Evolutionary conservation across 2,888 invertebrate species (phyloP).

Genomic region (Cylloceria caligata): DNA sequence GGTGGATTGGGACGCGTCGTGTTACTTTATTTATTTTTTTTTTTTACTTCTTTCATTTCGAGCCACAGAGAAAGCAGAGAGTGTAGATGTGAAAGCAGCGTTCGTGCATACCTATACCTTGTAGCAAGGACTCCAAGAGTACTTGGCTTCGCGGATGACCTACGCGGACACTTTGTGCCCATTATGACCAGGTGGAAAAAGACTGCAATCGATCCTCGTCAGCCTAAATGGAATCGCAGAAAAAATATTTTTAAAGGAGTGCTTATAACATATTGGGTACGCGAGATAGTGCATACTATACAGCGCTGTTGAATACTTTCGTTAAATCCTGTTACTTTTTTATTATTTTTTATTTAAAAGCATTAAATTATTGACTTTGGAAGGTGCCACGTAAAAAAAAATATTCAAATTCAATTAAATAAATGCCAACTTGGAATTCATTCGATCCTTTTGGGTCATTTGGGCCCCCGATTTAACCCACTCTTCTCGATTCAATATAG

Average conservation of each 20-base stretch:
- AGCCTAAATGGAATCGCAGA: conserved; percentile 10
- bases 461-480: too few relatives aligned
- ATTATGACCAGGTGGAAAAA: conserved; percentile 16
- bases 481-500: too few relatives aligned
- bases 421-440: too few relatives aligned
- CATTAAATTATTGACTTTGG: neutral
- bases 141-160: conserved; percentile 47
- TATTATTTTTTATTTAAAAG: neutral
- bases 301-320: neutral
- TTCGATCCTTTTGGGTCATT: too few relatives aligned
- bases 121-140: conserved; percentile 43
- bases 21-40: conserved; percentile 26
- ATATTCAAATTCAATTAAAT: too few relatives aligned
- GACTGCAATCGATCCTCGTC: conserved; percentile 51
- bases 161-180: conserved; percentile 32
- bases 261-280: conserved; percentile 5
- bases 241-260: neutral
- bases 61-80: conserved; percentile 74
- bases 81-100: conserved; percentile 71
- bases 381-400: too few relatives aligned
- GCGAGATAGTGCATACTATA: neutral
- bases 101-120: conserved; percentile 3
- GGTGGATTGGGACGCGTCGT: conserved; percentile 55
- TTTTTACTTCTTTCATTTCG: conserved; percentile 17
- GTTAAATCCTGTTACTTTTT: neutral